Conservation (phyloP, 2,888 invertebrate genomes). For the Mantis religiosa region DNA sequence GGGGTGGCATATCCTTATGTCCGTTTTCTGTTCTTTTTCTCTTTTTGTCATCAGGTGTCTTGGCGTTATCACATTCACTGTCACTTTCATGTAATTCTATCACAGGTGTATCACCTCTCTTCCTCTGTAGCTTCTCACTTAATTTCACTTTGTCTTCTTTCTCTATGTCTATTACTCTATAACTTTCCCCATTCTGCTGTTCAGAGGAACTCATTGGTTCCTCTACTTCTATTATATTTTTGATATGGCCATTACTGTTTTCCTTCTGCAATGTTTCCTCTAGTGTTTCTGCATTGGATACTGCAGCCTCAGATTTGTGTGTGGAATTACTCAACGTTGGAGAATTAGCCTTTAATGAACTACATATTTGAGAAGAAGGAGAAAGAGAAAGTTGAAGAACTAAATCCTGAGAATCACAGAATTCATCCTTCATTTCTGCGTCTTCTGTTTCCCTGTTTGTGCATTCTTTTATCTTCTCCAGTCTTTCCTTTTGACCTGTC, state of each 20-base stretch:
- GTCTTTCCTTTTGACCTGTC: background rate
- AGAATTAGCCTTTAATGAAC: background rate
- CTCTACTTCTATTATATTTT: background rate
- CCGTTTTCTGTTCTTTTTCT: background rate
- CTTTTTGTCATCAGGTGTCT: background rate
- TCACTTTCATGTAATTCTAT: background rate
- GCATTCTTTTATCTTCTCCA: background rate
- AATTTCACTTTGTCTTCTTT: background rate
- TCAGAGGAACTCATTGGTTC: background rate
- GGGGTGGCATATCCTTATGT: background rate
- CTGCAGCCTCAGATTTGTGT: background rate
- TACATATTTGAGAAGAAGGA: background rate
- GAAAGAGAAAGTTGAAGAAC: background rate
- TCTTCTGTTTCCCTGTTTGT: background rate
- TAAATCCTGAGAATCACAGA: background rate
- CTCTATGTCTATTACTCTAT: background rate
- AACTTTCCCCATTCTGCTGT: background rate
- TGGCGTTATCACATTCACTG: background rate
- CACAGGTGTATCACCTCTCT: background rate
- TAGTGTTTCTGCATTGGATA: background rate
- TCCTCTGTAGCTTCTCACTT: background rate
- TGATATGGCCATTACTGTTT: background rate
- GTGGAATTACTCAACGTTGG: background rate
- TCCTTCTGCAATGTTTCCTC: background rate
- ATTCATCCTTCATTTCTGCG: background rate